Evolutionary conservation across 2,797 vertebrate species (phyloP).

Genomic region (Carcharodon carcharias): DNA sequence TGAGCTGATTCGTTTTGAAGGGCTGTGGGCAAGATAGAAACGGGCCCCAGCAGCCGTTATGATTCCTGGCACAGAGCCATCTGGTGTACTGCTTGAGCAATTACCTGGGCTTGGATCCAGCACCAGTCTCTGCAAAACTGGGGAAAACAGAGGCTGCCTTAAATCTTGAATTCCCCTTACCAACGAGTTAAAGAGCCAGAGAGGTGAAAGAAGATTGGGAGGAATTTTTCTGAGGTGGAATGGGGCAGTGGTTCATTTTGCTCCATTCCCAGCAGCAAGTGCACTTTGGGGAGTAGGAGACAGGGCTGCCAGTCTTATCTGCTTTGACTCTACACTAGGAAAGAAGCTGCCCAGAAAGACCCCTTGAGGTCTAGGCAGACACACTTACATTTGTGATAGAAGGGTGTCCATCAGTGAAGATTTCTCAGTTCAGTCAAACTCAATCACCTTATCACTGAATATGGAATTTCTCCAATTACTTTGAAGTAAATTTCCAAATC

Average conservation of each 20-base stretch:
- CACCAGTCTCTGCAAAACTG: background rate
- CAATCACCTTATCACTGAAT: conserved; percentile 10
- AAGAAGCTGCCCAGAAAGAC: background rate
- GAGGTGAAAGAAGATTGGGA: background rate
- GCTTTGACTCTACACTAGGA: background rate
- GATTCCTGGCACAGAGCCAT: background rate
- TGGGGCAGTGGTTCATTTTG: background rate
- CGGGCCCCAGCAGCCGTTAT: background rate
- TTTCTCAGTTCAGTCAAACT: background rate
- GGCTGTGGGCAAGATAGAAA: background rate
- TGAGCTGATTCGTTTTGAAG: background rate
- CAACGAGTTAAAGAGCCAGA: background rate
- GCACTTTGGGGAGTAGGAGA: background rate
- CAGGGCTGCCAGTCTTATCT: background rate
- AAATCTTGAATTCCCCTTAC: background rate
- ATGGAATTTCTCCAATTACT: conserved; percentile 21
- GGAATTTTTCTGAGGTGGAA: no score
- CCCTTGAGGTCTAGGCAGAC: background rate
- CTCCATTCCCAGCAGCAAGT: background rate
- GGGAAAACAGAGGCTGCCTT: background rate
- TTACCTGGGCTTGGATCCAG: background rate
- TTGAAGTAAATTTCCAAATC: conserved; percentile 11
- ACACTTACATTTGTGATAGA: background rate
- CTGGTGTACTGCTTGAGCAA: background rate
- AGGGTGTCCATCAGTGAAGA: background rate